Evolutionary conservation across 1,140 invertebrate species (phyloP), one percentile per base, ranked within the genome.

Genomic region (Drosophila pallidifrons): DNA sequence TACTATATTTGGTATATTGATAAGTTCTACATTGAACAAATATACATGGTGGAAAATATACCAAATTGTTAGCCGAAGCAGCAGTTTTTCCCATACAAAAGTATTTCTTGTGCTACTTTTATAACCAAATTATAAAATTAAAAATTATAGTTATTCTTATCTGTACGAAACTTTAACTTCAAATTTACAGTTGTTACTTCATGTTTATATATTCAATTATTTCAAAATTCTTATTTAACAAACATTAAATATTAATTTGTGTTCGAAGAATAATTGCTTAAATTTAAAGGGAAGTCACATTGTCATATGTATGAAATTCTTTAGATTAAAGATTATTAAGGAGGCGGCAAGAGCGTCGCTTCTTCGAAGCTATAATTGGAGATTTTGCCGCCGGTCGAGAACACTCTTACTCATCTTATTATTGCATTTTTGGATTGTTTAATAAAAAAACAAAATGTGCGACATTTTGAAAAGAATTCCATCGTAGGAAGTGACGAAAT

Each of bases 401-500:
- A 2, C 38, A 41, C 32, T 32, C 32, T 32, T 32, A 35, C n/a
- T 11, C 1, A 15, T 6, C 28, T 54, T 54, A 35, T 54, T 54
- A 54, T 8, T 35, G 38, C 45, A 35, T 35, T 35, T 47, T 41
- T 25, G 43, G 35, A 55, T 52, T 51, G 41, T 69, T 69, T 57
- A 54, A 47, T 49, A 15, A 41, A 59, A 59, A 45, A 35, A 25
- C 4, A 32, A 38, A 55, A 30, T 54, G 4, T 41, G 35, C 55
- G 41, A 75, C 43, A 60, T 69, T 63, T 67, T 45, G 3, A 25
- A 49, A 58, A 68, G 51, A 46, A 69, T 74, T 69, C 68, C 49
- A 54, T 63, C 41, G 54, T 47, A 61, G 64, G 67, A 66, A 67
- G 74, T 79, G 77, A 72, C 67, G 66, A 72, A 79, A 76, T 66